These are phyloP conservation scores for Calephelis perditalis DNA, from an alignment of 2,888 invertebrate genomes.

Conservation along the genomic window DNA sequence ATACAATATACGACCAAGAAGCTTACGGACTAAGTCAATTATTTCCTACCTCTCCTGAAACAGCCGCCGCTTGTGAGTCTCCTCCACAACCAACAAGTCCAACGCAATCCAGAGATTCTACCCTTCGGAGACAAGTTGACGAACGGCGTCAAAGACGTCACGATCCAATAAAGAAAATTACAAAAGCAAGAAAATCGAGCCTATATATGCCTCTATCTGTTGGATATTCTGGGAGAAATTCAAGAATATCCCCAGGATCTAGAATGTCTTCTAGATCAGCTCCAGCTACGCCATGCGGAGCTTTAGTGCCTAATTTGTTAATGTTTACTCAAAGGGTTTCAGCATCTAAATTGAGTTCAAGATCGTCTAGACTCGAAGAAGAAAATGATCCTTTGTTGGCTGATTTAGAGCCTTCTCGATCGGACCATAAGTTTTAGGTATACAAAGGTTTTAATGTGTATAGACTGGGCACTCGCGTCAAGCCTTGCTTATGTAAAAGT, in stretches of 20 bases:
- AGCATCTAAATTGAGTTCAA: constrained; percentile 68
- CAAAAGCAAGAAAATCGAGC: constrained; percentile 79
- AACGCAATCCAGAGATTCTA: constrained; percentile 84
- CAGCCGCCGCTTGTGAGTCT: constrained; percentile 68
- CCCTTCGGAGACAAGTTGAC: constrained; percentile 80
- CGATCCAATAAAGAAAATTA: constrained; percentile 48
- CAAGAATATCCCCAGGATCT: constrained; percentile 60
- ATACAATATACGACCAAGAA: constrained; percentile 51
- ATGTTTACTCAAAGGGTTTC: constrained; percentile 78
- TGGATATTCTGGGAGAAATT: constrained; percentile 51
- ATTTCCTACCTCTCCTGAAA: constrained; percentile 48
- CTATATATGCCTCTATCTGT: constrained; percentile 82
- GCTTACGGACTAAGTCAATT: constrained; percentile 49
- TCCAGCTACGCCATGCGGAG: constrained; percentile 87
- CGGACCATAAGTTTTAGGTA: constrained; percentile 55
- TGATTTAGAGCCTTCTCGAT: constrained; percentile 52
- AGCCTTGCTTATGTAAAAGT: too few species aligned
- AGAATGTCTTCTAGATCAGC: constrained; percentile 87
- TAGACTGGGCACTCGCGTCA: too few species aligned
- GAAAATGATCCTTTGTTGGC: constrained; percentile 82
- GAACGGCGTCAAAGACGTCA: constrained; percentile 72
- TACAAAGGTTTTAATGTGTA: constrained; percentile 22
- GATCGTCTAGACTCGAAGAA: constrained; percentile 64
- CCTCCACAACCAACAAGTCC: constrained; percentile 91
- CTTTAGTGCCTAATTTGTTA: constrained; percentile 80